Evolutionary conservation across 2,113 vertebrate species (phyloP), one percentile per base, ranked within the genome.

Genomic region (Ornithorhynchus anatinus): DNA sequence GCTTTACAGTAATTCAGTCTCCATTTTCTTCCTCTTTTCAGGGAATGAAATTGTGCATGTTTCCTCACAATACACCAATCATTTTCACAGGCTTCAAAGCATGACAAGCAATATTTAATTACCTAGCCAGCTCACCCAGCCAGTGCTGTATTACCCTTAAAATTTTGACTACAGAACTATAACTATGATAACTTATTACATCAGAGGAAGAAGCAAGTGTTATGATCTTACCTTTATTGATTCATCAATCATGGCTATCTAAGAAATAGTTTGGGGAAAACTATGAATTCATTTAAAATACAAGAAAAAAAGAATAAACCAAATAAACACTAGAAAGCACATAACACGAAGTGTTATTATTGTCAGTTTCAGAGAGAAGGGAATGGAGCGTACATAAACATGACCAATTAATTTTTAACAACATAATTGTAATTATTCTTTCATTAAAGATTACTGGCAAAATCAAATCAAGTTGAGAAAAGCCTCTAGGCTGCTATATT

Each of bases 131-230:
- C 25, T 42, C 76, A 57, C 31, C 32, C 33, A 56, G 32, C 16
- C 59, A 15, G 5, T 68, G 9, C 16, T 60, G 6, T 9, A 32
- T 37, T 72, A 80, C 15, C 20, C 23, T 70, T 36, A 62, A 57
- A 69, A 44, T 37, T 57, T 25, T 81, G 32, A 50, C 31, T 54
- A 43, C 1, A 65, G 32, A 52, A 79, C 44, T 35, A 69, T 19
- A 69, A 60, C n/a, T 39, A 68, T 72, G 36, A 69, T 35, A 27
- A 60, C 22, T 59, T 42, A 59, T 82, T 79, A 60, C 42, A 75
- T 8, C 13, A 69, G 33, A 61, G 33, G 48, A 68, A 31, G 2
- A 37, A 39, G 11, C 13, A 16, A 38, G 19, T 52, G 23, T 7
- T 66, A 29, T 8, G 1, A 43, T 61, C 12, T 60, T 63, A 45